A percentile compares a stretch with the other conserved stretches of the same genome.
phyloP scores from a whole-genome alignment of 2,113 vertebrate genomes.

The Chionomys nivalis region DNA sequence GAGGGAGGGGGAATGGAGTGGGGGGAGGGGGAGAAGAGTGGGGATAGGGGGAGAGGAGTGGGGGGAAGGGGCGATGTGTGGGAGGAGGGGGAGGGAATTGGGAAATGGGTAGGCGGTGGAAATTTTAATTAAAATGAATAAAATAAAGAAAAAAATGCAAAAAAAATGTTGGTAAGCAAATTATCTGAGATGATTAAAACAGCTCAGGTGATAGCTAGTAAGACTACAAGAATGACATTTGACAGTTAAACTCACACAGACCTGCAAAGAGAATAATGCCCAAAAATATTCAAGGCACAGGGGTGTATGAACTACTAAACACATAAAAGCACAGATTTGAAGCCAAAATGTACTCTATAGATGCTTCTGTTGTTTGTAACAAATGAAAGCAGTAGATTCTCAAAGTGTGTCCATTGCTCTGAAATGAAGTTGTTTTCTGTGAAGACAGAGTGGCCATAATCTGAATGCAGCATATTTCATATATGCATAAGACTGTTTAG shows the following conservation, averaged over 20 bases:
- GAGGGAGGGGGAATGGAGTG: too few species aligned
- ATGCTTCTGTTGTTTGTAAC: constrained; percentile 34
- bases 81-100: too few species aligned
- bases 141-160: too few species aligned
- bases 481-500: constrained; percentile 13
- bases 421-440: constrained; percentile 57
- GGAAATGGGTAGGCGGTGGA: too few species aligned
- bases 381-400: neutral
- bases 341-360: constrained; percentile 27
- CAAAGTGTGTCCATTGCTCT: constrained; percentile 37
- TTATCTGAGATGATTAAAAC: neutral
- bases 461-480: neutral
- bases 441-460: constrained; percentile 46
- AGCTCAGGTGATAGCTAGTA: neutral
- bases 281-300: neutral
- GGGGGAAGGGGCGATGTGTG: too few species aligned
- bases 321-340: constrained; percentile 38
- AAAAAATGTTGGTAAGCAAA: neutral
- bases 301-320: neutral
- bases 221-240: neutral
- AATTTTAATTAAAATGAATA: too few species aligned
- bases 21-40: too few species aligned
- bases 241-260: neutral
- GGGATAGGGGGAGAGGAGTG: too few species aligned
- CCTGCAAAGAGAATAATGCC: constrained; percentile 17